These are phyloP conservation scores for Oryzias celebensis DNA, from an alignment of 2,113 vertebrate genomes.

Conservation along the genomic window DNA sequence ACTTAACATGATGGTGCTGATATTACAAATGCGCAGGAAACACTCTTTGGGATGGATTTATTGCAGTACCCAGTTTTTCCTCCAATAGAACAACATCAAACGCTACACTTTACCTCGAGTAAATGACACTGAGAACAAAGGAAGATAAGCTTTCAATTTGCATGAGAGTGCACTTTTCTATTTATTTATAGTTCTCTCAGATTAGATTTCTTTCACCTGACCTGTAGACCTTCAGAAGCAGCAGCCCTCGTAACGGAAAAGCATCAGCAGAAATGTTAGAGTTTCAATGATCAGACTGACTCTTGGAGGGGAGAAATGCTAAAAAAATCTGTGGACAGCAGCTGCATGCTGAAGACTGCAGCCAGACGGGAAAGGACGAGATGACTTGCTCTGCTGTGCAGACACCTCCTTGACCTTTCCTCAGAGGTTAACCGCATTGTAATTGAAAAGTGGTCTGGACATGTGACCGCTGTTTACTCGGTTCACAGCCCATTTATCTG, in stretches of 20 bases:
- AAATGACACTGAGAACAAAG: not conserved
- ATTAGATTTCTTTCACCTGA: constrained; percentile 15
- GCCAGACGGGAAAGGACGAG: constrained; percentile 5
- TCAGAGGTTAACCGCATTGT: constrained; percentile 65
- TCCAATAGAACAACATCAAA: not conserved
- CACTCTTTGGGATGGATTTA: not conserved
- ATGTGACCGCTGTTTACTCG: constrained; percentile 68
- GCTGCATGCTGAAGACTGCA: not conserved
- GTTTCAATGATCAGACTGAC: not conserved
- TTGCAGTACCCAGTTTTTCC: not conserved
- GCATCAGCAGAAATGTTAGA: not conserved
- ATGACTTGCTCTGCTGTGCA: constrained; percentile 47
- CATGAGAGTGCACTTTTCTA: not conserved
- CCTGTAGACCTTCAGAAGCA: constrained; percentile 2
- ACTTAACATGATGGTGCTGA: not conserved
- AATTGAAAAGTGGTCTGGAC: constrained; percentile 69
- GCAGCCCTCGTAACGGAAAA: not conserved
- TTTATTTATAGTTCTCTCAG: constrained; percentile 14
- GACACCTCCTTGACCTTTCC: constrained; percentile 44
- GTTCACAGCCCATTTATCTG: constrained; percentile 73
- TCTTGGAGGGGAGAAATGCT: not conserved
- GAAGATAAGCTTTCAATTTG: not conserved
- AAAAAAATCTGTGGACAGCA: not conserved
- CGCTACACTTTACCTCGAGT: not conserved
- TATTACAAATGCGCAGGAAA: not conserved